Evolutionary conservation across 37 sponge, comb jelly and placozoan genomes (phyloP), one percentile per base, ranked within the genome.

Genomic region (Halichondria panicea): DNA sequence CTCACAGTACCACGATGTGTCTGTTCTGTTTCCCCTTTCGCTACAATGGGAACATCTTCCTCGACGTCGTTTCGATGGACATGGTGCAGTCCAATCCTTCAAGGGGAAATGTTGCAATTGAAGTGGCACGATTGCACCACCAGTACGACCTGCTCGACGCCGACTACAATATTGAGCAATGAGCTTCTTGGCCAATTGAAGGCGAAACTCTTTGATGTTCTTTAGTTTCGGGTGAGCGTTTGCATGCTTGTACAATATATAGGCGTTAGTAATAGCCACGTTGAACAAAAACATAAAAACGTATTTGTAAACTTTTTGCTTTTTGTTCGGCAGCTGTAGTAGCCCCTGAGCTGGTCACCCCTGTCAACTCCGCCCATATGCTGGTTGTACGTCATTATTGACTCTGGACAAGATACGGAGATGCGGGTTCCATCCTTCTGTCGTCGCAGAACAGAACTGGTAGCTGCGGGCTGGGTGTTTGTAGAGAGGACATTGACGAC

Each of bases 81-180:
- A 22, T 11, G 52, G 52, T n/a, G n/a, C n/a, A n/a, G n/a, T n/a
- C n/a, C n/a, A n/a, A n/a, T n/a, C n/a, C n/a, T n/a, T n/a, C n/a
- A 57, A 4, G 12, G 75, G 75, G 63, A 74, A 74, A n/a, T n/a
- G n/a, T n/a, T n/a, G n/a, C n/a, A n/a, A 31, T 76, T 15, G 11
- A 18, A 18, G 52, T 48, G 11, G 52, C 11, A 18, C 52, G 15
- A 48, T 48, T 11, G 15, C 52, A 18, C 52, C 52, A 48, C 52
- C 52, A 48, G 13, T 34, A 8, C 54, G 63, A 22, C 66, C 77
- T 43, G 39, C 55, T 15, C 65, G 63, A 25, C 42, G 66, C 27
- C 77, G 65, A 8, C 36, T 46, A 43, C 66, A 44, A 55, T 76
- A 76, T 1, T 76, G 66, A 42, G 66, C 77, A 7, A 76, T 42